A percentile compares a stretch with the other conserved stretches of the same genome.
These are phyloP conservation scores for Pteronura brasiliensis DNA, from an alignment of 2,113 vertebrate genomes.

Conservation along the genomic window DNA sequence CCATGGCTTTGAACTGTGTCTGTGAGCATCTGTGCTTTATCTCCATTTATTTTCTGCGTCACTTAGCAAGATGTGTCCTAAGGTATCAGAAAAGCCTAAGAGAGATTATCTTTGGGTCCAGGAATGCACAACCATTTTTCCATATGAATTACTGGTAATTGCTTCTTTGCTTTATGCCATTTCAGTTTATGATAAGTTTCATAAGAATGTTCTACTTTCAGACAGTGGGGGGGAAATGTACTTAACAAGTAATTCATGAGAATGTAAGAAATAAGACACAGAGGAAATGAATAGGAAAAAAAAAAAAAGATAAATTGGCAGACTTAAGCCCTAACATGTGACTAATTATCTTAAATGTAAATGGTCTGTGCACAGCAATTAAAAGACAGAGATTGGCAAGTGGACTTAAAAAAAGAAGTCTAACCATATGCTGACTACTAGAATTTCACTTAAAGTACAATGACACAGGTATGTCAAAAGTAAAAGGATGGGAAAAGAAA, in stretches of 20 bases:
- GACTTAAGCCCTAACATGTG: neutral
- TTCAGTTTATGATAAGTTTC: neutral
- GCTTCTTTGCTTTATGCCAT: neutral
- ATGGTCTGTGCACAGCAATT: neutral
- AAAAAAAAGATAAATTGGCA: neutral
- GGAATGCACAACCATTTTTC: neutral
- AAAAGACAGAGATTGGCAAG: neutral
- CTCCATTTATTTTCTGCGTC: neutral
- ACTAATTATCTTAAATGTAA: neutral
- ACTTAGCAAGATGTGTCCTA: neutral
- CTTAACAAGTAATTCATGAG: neutral
- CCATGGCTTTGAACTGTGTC: neutral
- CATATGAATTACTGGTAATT: neutral
- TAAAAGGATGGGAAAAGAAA: neutral
- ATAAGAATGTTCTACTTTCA: neutral
- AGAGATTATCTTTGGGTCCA: neutral
- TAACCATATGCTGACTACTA: neutral
- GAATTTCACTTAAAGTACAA: neutral
- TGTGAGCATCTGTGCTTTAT: neutral
- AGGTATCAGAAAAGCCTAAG: neutral
- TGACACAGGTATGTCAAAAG: neutral
- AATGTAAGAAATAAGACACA: slow-evolving; percentile 18
- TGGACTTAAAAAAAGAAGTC: neutral
- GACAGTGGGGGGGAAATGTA: neutral
- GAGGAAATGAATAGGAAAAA: neutral